Base-by-base conservation (phyloP, 1,140 invertebrate species). In the Brevipalpus yothersi region DNA sequence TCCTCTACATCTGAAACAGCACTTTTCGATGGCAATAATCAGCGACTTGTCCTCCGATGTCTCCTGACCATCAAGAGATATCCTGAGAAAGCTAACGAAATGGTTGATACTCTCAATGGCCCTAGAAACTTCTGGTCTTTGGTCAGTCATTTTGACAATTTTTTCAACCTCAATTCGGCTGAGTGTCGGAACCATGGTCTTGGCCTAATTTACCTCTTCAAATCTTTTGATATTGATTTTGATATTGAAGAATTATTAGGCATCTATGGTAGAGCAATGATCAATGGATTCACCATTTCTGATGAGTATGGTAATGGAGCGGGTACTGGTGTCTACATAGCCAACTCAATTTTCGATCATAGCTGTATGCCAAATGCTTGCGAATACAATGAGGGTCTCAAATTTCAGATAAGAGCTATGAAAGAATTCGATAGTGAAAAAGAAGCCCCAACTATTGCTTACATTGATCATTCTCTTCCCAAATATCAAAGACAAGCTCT, bases 361-460 rank as follows among this genome's bases (percentile, higher is more conserved):
- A 86, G 83, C 59, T 94, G 89, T 69, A 70, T 78, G 56, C 87
- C 88, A 3, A 92, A 89, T 72, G 85, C 86, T 0, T 78, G 84
- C 11, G 81, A 82, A 43, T 78, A 80, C 19, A 93, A 92, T 67
- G 76, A 82, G 66, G 86, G 87, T 4, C 82, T 77, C 39, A 84
- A 78, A 17, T 74, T 92, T 53, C 73, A 73, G 64, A 78, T 92
- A 53, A 76, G 83, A 66, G 77, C 80, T 2, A 72, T 82, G 4
- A 73, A 77, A 65, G 79, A 84, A 65, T 76, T 92, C 66, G 75
- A 79, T 9, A 69, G 70, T 62, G 70, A 83, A 58, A 79, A 86
- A 69, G 68, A 84, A 82, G 10, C 51, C 0, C 76, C 87, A 61
- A 75, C 75, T 60, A 86, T 88, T 61, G 81, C 82, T 42, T 90